Evolutionary conservation across 2,797 vertebrate genomes (phyloP).

Genomic region (Odontamblyopus rebecca): DNA sequence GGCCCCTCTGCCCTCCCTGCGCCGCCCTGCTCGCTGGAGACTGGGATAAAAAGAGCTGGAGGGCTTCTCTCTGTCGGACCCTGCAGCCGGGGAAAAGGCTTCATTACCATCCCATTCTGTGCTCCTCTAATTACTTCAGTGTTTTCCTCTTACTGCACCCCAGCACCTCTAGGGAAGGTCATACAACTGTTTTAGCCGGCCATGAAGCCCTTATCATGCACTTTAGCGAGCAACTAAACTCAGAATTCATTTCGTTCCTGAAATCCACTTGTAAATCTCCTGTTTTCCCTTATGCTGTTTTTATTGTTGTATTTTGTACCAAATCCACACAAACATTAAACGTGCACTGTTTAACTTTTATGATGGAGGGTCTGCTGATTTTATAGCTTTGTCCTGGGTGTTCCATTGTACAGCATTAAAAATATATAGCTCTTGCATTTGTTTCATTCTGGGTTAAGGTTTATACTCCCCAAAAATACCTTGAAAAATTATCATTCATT

Average conservation of each 20-base stretch:
- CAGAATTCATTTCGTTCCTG: not conserved
- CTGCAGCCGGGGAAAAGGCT: conserved; percentile 32
- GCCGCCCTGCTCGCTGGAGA: conserved; percentile 25
- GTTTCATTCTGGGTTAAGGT: no score
- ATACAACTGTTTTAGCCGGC: conserved; percentile 31
- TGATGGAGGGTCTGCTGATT: no score
- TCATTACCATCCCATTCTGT: conserved; percentile 56
- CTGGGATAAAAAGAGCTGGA: conserved; percentile 46
- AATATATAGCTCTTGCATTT: no score
- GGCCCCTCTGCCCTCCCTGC: conserved; percentile 29
- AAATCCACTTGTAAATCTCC: not conserved
- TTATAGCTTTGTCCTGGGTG: no score
- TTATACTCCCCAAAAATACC: no score
- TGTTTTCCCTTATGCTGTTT: not conserved
- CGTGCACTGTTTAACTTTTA: no score
- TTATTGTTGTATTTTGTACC: not conserved
- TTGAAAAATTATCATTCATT: no score
- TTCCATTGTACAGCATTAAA: no score
- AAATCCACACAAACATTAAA: not conserved
- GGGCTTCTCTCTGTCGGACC: conserved; percentile 40
- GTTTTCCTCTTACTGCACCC: conserved; percentile 60
- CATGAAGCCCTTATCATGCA: conserved; percentile 11
- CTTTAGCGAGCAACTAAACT: conserved; percentile 7
- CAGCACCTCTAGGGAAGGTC: conserved; percentile 55
- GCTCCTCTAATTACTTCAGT: conserved; percentile 58